Base-by-base conservation (phyloP, 2,888 invertebrate species). In the Euplexia lucipara region DNA sequence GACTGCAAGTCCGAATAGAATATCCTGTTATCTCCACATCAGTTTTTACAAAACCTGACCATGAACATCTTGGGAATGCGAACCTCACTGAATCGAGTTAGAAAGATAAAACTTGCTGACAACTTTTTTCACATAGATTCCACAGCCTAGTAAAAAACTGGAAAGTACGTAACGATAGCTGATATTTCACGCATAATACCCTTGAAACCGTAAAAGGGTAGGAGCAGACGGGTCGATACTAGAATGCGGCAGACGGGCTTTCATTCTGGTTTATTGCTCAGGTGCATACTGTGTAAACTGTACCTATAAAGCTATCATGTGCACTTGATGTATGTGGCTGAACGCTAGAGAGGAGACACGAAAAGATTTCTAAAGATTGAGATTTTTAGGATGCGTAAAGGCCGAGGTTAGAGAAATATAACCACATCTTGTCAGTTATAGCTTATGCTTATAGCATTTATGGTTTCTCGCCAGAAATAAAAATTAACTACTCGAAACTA, bases 221-320 rank as follows among this genome's bases (percentile, higher is more conserved):
- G 64, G 56, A 56, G 60, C 79, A 75, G 68, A 66, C 74, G 79
- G 85, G 79, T 86, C 86, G 84, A 85, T 86, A 83, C 67, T 56
- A 72, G 77, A 70, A 82, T 81, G 83, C 81, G 80, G 78, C 75
- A 82, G 80, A 67, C 78, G 52, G 78, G 81, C 75, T 83, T 85
- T 83, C 84, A 79, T 84, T 80, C 79, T 76, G 73, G 80, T 81
- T 79, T 78, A 65, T 45, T 67, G 74, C 65, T 54, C 68, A 65
- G 66, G 70, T 79, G 74, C 81, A 79, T 65, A 58, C 48, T 56
- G 49, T 64, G 58, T 59, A 44, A n/a, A 45, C 53, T 44, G 32
- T 41, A 16, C 35, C 18, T 39, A 59, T 22, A 68, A 67, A 75
- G 37, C 22, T n/a, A 45, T 30, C 18, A 51, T 22, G 20, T 54